Evolutionary conservation across 2,888 invertebrate species (phyloP).

Genomic region (Drosophila nr. perissopoda): DNA sequence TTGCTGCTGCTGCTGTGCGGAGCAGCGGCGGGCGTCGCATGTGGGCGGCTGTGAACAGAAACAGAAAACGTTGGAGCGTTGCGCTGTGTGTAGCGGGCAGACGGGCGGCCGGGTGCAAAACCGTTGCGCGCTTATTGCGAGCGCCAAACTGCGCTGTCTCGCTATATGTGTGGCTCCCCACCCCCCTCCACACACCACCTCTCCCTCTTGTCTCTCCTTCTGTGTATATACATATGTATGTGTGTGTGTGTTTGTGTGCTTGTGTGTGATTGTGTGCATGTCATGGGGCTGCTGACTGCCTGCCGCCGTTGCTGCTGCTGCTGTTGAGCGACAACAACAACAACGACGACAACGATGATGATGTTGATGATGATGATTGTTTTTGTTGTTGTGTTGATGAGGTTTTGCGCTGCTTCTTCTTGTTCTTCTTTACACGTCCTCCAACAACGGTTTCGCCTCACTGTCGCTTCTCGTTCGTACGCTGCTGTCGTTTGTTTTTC

Average conservation of each 20-base stretch:
- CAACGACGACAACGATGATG: conserved; percentile 10
- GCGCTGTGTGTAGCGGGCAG: conserved; percentile 40
- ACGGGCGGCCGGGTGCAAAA: conserved; percentile 33
- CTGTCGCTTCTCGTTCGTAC: conserved; percentile 63
- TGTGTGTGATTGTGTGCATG: conserved; percentile 46
- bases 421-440: conserved; percentile 79
- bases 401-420: conserved; percentile 68
- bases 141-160: conserved; percentile 63
- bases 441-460: conserved; percentile 64
- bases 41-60: conserved; percentile 64
- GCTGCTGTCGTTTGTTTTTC: conserved; percentile 48
- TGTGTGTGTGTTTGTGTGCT: conserved; percentile 8
- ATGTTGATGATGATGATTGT: conserved; percentile 11
- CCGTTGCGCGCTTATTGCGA: conserved; percentile 67
- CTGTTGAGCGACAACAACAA: conserved; percentile 57
- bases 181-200: neutral
- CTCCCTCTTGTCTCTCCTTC: conserved; percentile 34
- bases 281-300: conserved; percentile 61
- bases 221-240: conserved; percentile 30
- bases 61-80: conserved; percentile 58
- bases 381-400: conserved; percentile 62
- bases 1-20: conserved; percentile 46
- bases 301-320: conserved; percentile 49
- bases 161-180: conserved; percentile 26
- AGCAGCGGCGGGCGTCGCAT: conserved; percentile 64